Conservation (phyloP, 2,888 invertebrate species). For the Phyto melanocephala region DNA sequence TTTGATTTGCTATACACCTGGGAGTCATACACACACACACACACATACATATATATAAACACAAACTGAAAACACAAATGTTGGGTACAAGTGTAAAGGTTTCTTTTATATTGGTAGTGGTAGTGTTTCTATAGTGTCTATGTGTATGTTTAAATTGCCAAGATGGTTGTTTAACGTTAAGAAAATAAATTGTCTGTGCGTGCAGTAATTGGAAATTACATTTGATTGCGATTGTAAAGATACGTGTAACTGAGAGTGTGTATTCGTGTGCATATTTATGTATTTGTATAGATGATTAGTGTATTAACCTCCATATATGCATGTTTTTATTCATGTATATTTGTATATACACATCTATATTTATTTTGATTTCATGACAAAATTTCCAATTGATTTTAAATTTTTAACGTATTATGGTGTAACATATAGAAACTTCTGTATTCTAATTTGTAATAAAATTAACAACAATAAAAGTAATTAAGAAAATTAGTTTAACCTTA, state of each 20-base stretch:
- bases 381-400: conserved; percentile 31
- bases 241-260: conserved; percentile 1
- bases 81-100: neutral
- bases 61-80: neutral
- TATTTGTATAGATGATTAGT: conserved; percentile 19
- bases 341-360: neutral
- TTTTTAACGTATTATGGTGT: neutral
- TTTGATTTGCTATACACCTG: conserved; percentile 78
- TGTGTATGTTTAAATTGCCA: conserved; percentile 45
- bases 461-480: neutral
- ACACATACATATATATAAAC: too few species aligned
- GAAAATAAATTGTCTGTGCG: conserved; percentile 78
- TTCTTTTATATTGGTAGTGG: neutral
- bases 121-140: neutral
- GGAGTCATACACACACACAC: conserved; percentile 66
- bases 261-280: conserved; percentile 26
- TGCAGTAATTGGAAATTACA: conserved; percentile 77
- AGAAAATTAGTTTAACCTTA: neutral
- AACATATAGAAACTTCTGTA: neutral
- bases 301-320: neutral
- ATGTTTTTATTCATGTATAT: neutral
- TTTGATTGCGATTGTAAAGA: conserved; percentile 57
- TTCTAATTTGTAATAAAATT: neutral
- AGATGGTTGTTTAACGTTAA: conserved; percentile 71
- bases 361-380: conserved; percentile 61